Base-by-base conservation (phyloP, 1,140 invertebrate species). In the Formica selysi region DNA sequence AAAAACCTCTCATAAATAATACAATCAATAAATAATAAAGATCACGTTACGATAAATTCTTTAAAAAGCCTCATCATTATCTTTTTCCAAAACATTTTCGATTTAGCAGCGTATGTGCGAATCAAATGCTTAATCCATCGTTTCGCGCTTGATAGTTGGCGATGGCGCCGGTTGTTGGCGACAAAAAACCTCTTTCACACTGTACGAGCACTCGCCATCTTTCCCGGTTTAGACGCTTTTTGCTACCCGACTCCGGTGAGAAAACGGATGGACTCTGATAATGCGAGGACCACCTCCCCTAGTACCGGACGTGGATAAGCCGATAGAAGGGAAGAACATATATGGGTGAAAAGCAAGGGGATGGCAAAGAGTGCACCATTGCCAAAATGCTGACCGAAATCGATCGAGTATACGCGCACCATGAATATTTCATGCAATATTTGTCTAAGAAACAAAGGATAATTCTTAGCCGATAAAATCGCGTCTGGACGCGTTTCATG, bases 161-260 rank as follows among this genome's bases (percentile, higher is more conserved):
- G 38, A 57, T 38, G 62, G 76, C 62, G 68, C 11, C 61, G 16
- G 6, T 80, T 62, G 41, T 73, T 76, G 64, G 0, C 11, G 44
- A 54, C 86, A 88, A 88, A 88, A 91, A 91, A 79, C 68, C 89
- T 76, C 79, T 88, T 90, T 88, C 89, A 88, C 74, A 74, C 73
- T 70, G 26, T 61, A 51, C 54, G 64, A 86, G 59, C 79, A 68
- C 64, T 32, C 32, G 73, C 79, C 86, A 91, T 91, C 89, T 90
- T 91, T 86, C 86, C 26, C 51, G 74, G 70, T 64, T 86, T 76
- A 80, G 61, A 5, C 26, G 62, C 62, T 91, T 90, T 88, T 90
- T 90, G 86, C 68, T 32, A 54, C 10, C 36, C 62, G 76, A 32
- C 32, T 29, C 51, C 38, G 26, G 5, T 8, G 36, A 48, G 70